Conservation (phyloP, 1,140 invertebrate genomes). For the Bombus huntii region DNA sequence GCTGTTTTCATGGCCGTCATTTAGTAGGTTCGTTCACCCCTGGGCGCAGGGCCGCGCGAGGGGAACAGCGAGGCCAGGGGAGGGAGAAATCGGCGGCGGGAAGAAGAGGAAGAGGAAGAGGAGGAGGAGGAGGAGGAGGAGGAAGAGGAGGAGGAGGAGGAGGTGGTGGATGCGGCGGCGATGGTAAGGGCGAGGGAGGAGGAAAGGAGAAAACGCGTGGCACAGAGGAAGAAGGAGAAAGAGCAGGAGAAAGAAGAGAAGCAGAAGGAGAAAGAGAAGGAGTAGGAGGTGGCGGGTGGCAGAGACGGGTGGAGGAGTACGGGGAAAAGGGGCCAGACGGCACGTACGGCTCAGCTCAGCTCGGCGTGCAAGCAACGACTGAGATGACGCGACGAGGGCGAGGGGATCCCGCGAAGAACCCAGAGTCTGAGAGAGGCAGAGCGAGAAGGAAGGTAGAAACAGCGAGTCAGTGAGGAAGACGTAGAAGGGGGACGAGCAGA, state of each 20-base stretch:
- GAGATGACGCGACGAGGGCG: slow-evolving; percentile 41
- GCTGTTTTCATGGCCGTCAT: slow-evolving; percentile 83
- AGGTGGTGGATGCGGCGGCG: slow-evolving; percentile 33
- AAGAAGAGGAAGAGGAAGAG: slow-evolving; percentile 35
- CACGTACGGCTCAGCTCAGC: slow-evolving; percentile 66
- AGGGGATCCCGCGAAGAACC: slow-evolving; percentile 61
- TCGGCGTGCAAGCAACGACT: slow-evolving; percentile 64
- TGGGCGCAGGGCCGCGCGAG: slow-evolving; percentile 70
- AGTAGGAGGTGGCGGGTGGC: not conserved
- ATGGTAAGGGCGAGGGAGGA: slow-evolving; percentile 45
- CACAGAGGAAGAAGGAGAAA: slow-evolving; percentile 39
- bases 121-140: slow-evolving; percentile 22
- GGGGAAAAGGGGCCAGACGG: slow-evolving; percentile 71
- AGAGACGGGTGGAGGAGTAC: not conserved
- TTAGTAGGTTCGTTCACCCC: slow-evolving; percentile 83
- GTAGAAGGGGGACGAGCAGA: slow-evolving; percentile 36
- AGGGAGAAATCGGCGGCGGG: slow-evolving; percentile 43
- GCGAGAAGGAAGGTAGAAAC: slow-evolving; percentile 22
- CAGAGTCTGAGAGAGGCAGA: slow-evolving; percentile 37
- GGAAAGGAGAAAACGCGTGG: slow-evolving; percentile 35
- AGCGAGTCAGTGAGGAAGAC: not conserved
- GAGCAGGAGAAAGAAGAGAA: slow-evolving; percentile 36
- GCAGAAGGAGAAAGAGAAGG: slow-evolving; percentile 15
- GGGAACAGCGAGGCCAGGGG: slow-evolving; percentile 41
- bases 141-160: slow-evolving; percentile 20